Percentiles rank a stretch among this genome's conserved stretches.
These are phyloP conservation scores for Acanthoscelides obtectus DNA, from an alignment of 2,888 invertebrate species.

Conservation along the genomic window DNA sequence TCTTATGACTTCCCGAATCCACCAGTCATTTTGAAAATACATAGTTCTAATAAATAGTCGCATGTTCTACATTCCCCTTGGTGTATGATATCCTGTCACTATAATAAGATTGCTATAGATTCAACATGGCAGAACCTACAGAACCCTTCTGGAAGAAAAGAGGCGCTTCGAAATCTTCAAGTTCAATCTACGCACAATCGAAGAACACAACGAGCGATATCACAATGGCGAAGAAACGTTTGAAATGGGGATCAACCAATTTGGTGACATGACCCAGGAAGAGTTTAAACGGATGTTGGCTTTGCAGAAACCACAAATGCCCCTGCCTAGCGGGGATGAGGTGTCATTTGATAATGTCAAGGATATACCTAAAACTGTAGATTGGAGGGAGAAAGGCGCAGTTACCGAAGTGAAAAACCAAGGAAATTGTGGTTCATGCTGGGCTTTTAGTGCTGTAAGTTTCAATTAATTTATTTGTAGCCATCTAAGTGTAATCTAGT, in stretches of 20 bases:
- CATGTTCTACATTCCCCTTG: not conserved
- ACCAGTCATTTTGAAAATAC: no score
- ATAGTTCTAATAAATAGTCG: not conserved
- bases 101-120: not conserved
- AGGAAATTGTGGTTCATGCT: constrained; percentile 19
- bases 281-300: not conserved
- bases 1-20: no score
- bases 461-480: no score
- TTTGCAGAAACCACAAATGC: not conserved
- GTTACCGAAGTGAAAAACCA: constrained; percentile 20
- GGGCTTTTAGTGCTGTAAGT: constrained; percentile 23
- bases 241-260: not conserved
- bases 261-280: constrained; percentile 1
- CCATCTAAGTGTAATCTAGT: no score
- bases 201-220: not conserved
- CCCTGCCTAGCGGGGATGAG: not conserved
- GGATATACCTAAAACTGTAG: not conserved
- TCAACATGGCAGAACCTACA: constrained; percentile 1
- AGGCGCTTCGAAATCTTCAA: constrained; percentile 1
- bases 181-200: not conserved
- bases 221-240: not conserved
- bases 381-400: constrained; percentile 16
- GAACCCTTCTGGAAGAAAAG: not conserved
- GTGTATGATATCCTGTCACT: not conserved
- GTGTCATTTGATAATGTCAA: not conserved